Conservation (phyloP, 2,113 vertebrate genomes). For the Sorex araneus region DNA sequence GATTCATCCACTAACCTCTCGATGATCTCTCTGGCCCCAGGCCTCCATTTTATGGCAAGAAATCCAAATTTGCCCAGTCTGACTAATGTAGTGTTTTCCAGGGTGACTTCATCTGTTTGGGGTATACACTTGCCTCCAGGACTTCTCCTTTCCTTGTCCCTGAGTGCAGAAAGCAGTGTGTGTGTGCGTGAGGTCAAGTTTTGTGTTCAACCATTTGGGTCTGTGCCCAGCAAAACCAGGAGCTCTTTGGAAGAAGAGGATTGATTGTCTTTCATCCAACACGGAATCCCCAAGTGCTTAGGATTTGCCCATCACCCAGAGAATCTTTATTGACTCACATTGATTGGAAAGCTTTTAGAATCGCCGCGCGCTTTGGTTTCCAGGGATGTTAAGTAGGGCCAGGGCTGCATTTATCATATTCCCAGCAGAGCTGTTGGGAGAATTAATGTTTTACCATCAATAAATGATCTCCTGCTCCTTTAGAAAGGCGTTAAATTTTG, state of each 20-base stretch:
- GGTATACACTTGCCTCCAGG: background rate
- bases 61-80: background rate
- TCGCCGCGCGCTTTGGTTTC: background rate
- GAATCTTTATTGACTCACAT: background rate
- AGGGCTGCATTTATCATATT: background rate
- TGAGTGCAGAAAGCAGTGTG: background rate
- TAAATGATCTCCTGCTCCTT: conserved; percentile 16
- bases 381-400: background rate
- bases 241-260: background rate
- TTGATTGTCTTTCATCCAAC: background rate
- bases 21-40: too few species aligned
- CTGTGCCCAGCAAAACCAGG: background rate
- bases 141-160: background rate
- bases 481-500: conserved; percentile 49
- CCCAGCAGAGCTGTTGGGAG: conserved; percentile 26
- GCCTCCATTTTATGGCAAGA: background rate
- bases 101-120: background rate
- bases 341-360: conserved; percentile 59
- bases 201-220: background rate
- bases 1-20: too few species aligned
- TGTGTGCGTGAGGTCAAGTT: background rate
- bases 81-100: background rate
- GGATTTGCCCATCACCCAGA: background rate
- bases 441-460: conserved; percentile 44
- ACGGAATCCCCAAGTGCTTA: background rate